Evolutionary conservation across 1,140 invertebrate genomes (phyloP).

Genomic region (Drosophila virilis): DNA sequence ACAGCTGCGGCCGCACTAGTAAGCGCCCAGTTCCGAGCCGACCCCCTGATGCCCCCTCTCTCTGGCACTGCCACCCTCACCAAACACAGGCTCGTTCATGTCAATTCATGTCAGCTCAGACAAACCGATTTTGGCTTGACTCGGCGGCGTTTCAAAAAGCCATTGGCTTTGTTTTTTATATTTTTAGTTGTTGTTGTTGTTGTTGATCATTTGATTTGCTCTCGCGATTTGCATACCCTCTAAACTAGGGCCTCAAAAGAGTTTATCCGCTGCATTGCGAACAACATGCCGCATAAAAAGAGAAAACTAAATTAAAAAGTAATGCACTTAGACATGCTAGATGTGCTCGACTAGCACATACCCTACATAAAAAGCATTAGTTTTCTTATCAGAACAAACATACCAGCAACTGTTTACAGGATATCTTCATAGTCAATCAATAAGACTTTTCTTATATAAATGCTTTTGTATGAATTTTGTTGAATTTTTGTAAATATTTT

Average conservation of each 20-base stretch:
- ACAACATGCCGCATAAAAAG: no score
- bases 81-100: constrained; percentile 32
- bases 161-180: constrained; percentile 43
- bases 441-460: no score
- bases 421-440: background rate
- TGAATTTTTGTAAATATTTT: no score
- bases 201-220: constrained; percentile 36
- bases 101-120: constrained; percentile 55
- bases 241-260: background rate
- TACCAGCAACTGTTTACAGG: background rate
- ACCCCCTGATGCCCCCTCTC: background rate
- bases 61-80: no score
- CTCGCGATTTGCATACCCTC: constrained; percentile 26
- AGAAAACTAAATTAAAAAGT: no score
- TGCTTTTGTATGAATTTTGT: no score
- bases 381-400: no score
- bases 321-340: background rate
- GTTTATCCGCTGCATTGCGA: background rate
- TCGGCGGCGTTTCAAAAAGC: constrained; percentile 31
- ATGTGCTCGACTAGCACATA: background rate
- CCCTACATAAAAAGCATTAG: background rate
- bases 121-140: constrained; percentile 40
- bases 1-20: constrained; percentile 33
- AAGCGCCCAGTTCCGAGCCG: constrained; percentile 15
- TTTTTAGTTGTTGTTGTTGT: constrained; percentile 14